Evolutionary conservation across 2,797 vertebrate genomes (phyloP), one percentile per base, ranked within the genome.

Genomic region (Neosilurus mollespiculum): DNA sequence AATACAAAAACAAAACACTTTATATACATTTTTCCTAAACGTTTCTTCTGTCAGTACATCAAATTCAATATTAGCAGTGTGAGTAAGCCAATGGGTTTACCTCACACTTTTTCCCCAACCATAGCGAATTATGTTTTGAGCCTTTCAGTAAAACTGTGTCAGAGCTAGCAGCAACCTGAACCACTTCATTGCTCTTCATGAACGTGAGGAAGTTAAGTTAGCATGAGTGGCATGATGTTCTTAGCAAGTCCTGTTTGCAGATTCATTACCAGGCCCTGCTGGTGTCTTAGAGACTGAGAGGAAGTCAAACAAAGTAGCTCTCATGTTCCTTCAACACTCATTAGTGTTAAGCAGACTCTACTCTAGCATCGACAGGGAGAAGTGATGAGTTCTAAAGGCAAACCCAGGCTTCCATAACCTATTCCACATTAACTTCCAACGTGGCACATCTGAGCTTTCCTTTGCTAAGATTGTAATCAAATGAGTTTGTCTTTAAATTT

Each of bases 241-340:
- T 91, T 90, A 26, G 69, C 78, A 89, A 92, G 91, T 89, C 89
- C 91, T 94, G 93, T 94, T 94, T 95, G 93, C 93, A 90, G 91
- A 93, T 92, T 94, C 93, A 94, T 94, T 94, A 94, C 90, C 89
- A 89, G 91, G 88, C 92, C 91, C 93, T 87, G 93, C 93, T 94
- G 93, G 92, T 93, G 93, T 90, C 92, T 93, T 64, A 84, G 89
- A 91, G 93, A 91, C 92, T 93, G 92, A 94, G 93, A 93, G 93
- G 92, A 94, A 93, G 92, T 94, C 92, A 94, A 94, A 95, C 93
- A 94, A 94, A 93, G 92, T 90, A 26, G 85, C 92, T 92, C 93
- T 94, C 92, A 91, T 91, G 88, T 86, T 85, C 77, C 90, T 85
- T 90, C 90, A 90, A 89, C 90, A 87, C 90, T 92, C 91, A 83